phyloP scores from a whole-genome alignment of 1,140 invertebrate genomes.

The Patella vulgata region DNA sequence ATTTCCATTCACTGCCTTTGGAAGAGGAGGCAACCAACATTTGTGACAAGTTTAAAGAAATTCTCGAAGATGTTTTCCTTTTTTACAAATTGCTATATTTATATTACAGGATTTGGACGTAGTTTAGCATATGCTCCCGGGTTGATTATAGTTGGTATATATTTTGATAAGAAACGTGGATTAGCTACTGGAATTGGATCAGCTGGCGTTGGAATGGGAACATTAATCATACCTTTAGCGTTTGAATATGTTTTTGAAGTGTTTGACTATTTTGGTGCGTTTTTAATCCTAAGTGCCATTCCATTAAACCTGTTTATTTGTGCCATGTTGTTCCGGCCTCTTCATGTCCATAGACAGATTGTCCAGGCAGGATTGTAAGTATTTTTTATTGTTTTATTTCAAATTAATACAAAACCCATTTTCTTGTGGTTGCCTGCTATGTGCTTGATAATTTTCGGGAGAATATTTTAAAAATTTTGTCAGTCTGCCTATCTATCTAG shows the following conservation, averaged over 20 bases:
- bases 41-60: too few relatives aligned
- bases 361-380: constrained; percentile 7
- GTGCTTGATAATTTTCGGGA: too few relatives aligned
- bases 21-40: too few relatives aligned
- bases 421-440: too few relatives aligned
- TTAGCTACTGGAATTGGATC: constrained; percentile 59
- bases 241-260: constrained; percentile 49
- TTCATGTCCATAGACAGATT: constrained; percentile 30
- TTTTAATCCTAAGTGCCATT: constrained; percentile 29
- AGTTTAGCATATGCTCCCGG: constrained; percentile 57
- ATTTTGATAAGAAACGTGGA: constrained; percentile 55
- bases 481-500: too few relatives aligned
- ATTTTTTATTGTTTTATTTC: too few relatives aligned
- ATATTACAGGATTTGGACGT: constrained; percentile 57
- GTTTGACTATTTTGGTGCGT: constrained; percentile 33
- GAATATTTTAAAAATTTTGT: too few relatives aligned
- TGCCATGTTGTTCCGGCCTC: constrained; percentile 33
- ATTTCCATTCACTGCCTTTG: too few relatives aligned
- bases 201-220: constrained; percentile 61
- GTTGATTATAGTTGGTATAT: constrained; percentile 57
- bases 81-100: constrained; percentile 2
- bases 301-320: constrained; percentile 31
- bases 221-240: constrained; percentile 60
- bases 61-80: too few relatives aligned
- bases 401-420: too few relatives aligned